Evolutionary conservation across 2,113 vertebrate genomes (phyloP).

Genomic region (Carassius carassius): DNA sequence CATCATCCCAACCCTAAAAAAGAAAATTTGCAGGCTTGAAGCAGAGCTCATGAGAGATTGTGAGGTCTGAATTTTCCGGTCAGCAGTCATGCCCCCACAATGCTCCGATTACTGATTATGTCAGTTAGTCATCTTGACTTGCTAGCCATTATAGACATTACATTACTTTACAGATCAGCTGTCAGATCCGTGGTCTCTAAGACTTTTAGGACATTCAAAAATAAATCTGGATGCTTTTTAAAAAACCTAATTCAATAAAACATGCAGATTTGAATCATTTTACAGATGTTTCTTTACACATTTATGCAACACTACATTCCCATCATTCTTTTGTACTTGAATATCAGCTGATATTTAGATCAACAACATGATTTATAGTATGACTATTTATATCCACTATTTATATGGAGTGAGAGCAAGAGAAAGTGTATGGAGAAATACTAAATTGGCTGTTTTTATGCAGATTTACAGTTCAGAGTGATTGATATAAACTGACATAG

Average conservation of each 20-base stretch:
- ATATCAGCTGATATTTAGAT: background rate
- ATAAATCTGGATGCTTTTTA: background rate
- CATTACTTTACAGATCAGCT: background rate
- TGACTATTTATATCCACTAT: background rate
- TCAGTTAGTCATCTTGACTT: background rate
- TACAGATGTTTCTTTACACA: background rate
- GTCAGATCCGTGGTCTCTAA: background rate
- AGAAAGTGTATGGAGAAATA: background rate
- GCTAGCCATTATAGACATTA: background rate
- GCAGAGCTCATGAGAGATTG: conserved; percentile 4
- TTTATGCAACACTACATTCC: background rate
- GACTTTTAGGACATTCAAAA: background rate
- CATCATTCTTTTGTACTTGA: background rate
- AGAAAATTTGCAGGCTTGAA: background rate
- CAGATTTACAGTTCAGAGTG: background rate
- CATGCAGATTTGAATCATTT: background rate
- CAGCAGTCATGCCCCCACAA: background rate
- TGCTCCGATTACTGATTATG: background rate
- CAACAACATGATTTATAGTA: background rate
- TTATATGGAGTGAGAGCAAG: too few relatives aligned
- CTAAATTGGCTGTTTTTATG: background rate
- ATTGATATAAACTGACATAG: conserved; percentile 4
- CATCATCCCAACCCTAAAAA: background rate
- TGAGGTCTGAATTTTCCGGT: background rate
- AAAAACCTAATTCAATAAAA: background rate